Percentiles rank a stretch among this genome's conserved stretches.
Evolutionary conservation across 64 coral and sea anemone species (phyloP).

Genomic region (Montipora capricornis): DNA sequence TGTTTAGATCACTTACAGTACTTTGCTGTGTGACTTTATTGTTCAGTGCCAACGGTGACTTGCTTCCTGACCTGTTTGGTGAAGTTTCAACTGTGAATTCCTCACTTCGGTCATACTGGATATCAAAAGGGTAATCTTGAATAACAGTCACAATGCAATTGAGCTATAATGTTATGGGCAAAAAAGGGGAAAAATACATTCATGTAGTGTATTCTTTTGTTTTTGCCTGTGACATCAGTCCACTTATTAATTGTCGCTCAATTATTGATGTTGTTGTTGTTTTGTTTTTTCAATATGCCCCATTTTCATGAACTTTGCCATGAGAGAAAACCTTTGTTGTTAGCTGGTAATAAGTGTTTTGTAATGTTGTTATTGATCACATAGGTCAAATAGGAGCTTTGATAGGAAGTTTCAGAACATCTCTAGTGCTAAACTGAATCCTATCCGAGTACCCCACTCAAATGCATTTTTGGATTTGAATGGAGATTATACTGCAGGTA

Average conservation of each 20-base stretch:
- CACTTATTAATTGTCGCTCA: no score
- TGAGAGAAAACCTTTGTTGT: no score
- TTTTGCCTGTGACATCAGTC: no score
- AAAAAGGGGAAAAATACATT: no score
- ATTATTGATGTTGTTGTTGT: no score
- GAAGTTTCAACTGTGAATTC: not conserved
- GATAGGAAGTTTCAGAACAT: constrained; percentile 38
- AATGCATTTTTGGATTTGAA: constrained; percentile 86
- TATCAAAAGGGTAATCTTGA: constrained; percentile 52
- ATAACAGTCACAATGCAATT: no score
- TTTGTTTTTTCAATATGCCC: no score
- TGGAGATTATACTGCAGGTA: constrained; percentile 91
- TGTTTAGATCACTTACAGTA: no score
- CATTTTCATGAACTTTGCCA: no score
- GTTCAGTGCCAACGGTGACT: constrained; percentile 64
- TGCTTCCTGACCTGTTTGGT: constrained; percentile 73
- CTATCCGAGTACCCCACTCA: constrained; percentile 71
- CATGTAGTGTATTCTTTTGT: no score
- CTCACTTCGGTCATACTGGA: constrained; percentile 41
- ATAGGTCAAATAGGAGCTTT: constrained; percentile 75
- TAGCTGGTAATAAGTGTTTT: no score
- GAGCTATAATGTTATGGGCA: no score
- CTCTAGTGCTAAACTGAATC: constrained; percentile 9
- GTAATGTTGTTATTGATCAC: not conserved
- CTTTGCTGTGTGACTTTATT: not conserved